Percentiles rank a stretch among this genome's conserved stretches.
phyloP scores from a whole-genome alignment of 2,113 vertebrate genomes.

The Abramis brama region DNA sequence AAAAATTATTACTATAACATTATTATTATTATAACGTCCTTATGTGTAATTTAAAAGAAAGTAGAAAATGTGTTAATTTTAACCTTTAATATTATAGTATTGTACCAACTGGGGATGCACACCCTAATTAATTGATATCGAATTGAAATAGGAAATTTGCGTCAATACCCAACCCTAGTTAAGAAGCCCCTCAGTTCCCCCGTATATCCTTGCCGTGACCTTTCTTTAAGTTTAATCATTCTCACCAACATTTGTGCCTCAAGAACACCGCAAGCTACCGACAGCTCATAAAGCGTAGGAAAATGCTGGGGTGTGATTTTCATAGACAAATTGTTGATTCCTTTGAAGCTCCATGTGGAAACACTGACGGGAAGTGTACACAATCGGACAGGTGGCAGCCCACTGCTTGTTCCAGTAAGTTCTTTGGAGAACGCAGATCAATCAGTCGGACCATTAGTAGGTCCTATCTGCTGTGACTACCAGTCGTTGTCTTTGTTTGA shows the following conservation, averaged over 20 bases:
- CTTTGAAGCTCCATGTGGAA: slow-evolving; percentile 37
- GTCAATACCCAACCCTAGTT: too few relatives aligned
- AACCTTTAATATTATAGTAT: too few relatives aligned
- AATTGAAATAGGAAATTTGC: too few relatives aligned
- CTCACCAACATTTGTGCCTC: not conserved
- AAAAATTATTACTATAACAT: too few relatives aligned
- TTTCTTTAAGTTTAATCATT: not conserved
- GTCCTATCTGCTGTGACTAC: slow-evolving; percentile 48
- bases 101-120: too few relatives aligned
- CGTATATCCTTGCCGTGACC: not conserved
- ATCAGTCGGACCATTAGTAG: slow-evolving; percentile 37
- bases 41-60: too few relatives aligned
- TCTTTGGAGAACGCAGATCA: slow-evolving; percentile 37
- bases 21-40: too few relatives aligned
- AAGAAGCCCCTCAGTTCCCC: too few relatives aligned
- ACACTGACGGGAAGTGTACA: slow-evolving; percentile 13
- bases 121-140: too few relatives aligned
- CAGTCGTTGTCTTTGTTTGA: slow-evolving; percentile 47
- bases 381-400: slow-evolving; percentile 45
- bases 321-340: slow-evolving; percentile 13
- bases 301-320: slow-evolving; percentile 36
- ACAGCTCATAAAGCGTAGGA: slow-evolving; percentile 27
- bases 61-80: too few relatives aligned
- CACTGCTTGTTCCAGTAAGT: slow-evolving; percentile 43
- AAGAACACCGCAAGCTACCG: not conserved